Evolutionary conservation across 2,113 vertebrate species (phyloP).

Genomic region (Nothoprocta pentlandii): DNA sequence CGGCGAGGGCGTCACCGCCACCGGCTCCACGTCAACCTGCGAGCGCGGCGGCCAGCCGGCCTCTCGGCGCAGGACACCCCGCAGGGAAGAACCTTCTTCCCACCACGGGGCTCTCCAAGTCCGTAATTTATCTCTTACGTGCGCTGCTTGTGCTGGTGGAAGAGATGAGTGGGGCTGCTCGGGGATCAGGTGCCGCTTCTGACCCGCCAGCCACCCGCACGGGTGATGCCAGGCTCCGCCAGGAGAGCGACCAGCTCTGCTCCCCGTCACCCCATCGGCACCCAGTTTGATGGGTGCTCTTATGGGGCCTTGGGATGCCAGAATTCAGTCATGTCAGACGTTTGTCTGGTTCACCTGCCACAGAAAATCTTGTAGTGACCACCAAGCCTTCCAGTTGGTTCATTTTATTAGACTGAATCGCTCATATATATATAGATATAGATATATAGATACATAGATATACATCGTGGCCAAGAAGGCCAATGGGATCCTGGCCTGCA

Average conservation of each 20-base stretch:
- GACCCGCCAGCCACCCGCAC: neutral
- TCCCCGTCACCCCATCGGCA: neutral
- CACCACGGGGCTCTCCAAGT: conserved; percentile 1
- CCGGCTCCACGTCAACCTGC: neutral
- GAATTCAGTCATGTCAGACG: neutral
- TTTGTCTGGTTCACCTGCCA: neutral
- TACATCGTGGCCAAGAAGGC: no score
- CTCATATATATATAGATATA: no score
- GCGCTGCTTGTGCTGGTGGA: neutral
- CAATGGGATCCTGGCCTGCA: no score
- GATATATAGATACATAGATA: no score
- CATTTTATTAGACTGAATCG: neutral
- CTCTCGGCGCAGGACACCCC: neutral
- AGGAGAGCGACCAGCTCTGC: neutral
- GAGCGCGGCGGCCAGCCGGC: neutral
- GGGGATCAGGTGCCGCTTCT: neutral
- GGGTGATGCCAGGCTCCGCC: neutral
- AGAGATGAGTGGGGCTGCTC: neutral
- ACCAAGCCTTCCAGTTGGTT: neutral
- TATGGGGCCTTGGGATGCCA: neutral
- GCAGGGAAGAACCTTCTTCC: neutral
- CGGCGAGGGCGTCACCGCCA: neutral
- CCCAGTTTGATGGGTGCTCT: neutral
- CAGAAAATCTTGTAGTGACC: neutral
- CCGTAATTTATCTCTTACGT: neutral